Base-by-base conservation (phyloP, 2,797 vertebrate species). In the Phrynocephalus guinanensis region DNA sequence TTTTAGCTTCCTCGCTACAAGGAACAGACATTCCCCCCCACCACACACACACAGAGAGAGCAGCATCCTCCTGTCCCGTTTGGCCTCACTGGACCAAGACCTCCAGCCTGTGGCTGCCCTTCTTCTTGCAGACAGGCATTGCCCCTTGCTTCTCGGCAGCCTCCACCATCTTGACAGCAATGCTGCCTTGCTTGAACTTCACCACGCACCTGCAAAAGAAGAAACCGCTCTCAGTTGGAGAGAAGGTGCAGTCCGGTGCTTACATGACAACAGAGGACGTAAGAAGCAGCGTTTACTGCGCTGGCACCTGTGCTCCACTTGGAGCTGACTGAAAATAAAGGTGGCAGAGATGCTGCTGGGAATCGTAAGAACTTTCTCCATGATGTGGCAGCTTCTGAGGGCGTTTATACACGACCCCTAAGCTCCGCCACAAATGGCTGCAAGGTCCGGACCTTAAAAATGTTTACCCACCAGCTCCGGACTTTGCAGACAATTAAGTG, bases 161-260 rank as follows among this genome's bases (percentile, higher is more conserved):
- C 89, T 96, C 94, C 90, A 93, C 88, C 63, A 97, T 93, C 5
- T 92, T 96, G 89, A 97, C 75, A 48, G 91, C 77, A 86, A 97
- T 1, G 0, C 66, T 91, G 1, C 92, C 83, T 82, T 96, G 95
- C 0, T 93, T 95, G 93, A 96, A 96, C 76, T 3, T 96, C 71
- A 96, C 82, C 75, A 95, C 93, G 88, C 97, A 97, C 86, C 97
- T 97, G 88, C n/a, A 83, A 5, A 63, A 20, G 20, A 18, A 70
- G 0, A 93, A 68, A 90, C 6, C 5, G 16, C 18, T 18, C 8
- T 50, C 83, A 73, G 50, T 52, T 80, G 48, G 85, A 33, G 67
- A 82, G 7, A 52, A 26, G 28, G 16, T 48, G 9, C 38, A n/a
- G 56, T 5, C 30, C 33, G 6, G 0, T 16, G 8, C 66, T 44